Conservation (phyloP, 2,113 vertebrate species). For the Alces alces region DNA sequence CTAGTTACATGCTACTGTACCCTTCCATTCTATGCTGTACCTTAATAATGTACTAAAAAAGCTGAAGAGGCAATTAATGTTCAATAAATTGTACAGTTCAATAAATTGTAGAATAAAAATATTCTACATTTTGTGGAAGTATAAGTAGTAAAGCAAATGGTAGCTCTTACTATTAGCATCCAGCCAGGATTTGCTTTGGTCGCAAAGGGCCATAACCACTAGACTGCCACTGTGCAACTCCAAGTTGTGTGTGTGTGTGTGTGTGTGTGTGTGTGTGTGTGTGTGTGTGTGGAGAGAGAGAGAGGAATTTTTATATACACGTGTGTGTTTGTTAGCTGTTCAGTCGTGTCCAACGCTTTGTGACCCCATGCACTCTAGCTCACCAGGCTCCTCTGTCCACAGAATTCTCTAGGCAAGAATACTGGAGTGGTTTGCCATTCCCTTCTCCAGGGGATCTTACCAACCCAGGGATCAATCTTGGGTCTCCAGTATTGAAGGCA, state of each 20-base stretch:
- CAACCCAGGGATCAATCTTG: neutral
- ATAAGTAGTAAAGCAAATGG: neutral
- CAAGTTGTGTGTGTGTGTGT: neutral
- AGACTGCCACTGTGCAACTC: neutral
- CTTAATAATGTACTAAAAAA: neutral
- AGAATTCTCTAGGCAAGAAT: neutral
- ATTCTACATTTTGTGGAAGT: neutral
- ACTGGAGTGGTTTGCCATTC: neutral
- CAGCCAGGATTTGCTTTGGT: neutral
- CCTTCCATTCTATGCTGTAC: neutral
- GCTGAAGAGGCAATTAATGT: neutral
- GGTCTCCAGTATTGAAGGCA: neutral
- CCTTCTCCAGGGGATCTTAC: neutral
- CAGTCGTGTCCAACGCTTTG: neutral
- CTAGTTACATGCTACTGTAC: neutral
- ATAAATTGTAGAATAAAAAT: too few species aligned
- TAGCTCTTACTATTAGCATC: neutral
- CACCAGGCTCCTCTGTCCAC: neutral
- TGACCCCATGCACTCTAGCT: neutral
- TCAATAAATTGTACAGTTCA: too few species aligned
- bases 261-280: neutral
- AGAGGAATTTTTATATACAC: neutral
- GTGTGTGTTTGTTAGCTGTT: neutral
- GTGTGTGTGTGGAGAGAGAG: neutral
- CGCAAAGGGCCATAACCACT: neutral